Conservation (phyloP, 1,140 invertebrate species). For the Formica exsecta region DNA sequence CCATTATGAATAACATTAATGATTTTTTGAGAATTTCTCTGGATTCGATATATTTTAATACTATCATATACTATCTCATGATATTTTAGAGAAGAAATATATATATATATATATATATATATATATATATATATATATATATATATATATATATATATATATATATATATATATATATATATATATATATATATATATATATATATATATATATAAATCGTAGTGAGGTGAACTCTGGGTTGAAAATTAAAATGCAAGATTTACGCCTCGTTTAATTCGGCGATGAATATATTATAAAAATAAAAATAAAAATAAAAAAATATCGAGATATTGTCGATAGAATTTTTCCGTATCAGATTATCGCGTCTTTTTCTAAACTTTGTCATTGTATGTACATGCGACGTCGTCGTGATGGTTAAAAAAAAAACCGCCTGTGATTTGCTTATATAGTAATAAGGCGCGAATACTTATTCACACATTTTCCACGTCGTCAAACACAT, state of each 20-base stretch:
- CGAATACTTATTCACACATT: too few species aligned
- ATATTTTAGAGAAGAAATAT: not conserved
- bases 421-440: not conserved
- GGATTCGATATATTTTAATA: not conserved
- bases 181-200: too few species aligned
- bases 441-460: not conserved
- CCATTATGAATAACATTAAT: not conserved
- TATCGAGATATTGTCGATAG: not conserved
- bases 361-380: not conserved
- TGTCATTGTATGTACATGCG: not conserved
- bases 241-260: not conserved
- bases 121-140: too few species aligned
- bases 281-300: too few species aligned
- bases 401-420: conserved; percentile 9
- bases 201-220: not conserved
- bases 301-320: not conserved
- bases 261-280: not conserved
- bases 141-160: too few species aligned
- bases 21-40: not conserved
- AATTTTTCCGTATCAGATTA: not conserved
- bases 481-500: too few species aligned
- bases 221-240: not conserved
- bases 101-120: too few species aligned
- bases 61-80: not conserved
- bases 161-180: too few species aligned